These are phyloP conservation scores for Umimayanthus chanpuru DNA, from an alignment of 92 coral and sea anemone species.

Conservation along the genomic window DNA sequence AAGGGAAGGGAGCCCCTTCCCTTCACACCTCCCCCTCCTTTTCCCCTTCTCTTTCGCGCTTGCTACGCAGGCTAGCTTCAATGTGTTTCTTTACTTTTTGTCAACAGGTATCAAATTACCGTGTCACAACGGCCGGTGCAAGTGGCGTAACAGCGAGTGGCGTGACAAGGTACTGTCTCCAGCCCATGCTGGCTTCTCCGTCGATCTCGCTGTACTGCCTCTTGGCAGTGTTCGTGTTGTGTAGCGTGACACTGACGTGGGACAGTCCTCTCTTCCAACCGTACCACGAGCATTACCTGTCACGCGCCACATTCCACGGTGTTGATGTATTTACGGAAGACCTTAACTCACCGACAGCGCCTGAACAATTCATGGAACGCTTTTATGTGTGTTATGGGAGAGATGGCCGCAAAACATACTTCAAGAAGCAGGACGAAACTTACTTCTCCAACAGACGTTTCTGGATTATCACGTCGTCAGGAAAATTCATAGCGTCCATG, in stretches of 20 bases:
- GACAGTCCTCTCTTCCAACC: slow-evolving; percentile 94
- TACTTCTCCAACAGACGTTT: slow-evolving; percentile 92
- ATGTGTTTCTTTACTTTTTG: neutral
- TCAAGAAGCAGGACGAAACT: slow-evolving; percentile 86
- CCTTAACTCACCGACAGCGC: slow-evolving; percentile 86
- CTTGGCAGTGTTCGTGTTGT: slow-evolving; percentile 86
- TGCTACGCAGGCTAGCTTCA: no score
- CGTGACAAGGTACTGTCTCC: slow-evolving; percentile 43
- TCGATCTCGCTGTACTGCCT: slow-evolving; percentile 79
- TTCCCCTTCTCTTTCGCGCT: no score
- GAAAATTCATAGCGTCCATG: slow-evolving; percentile 95
- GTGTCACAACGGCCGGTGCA: slow-evolving; percentile 15
- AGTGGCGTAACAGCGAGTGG: slow-evolving; percentile 46
- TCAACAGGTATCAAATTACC: slow-evolving; percentile 20
- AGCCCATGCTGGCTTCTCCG: slow-evolving; percentile 62
- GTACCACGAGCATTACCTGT: slow-evolving; percentile 92
- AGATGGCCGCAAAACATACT: slow-evolving; percentile 96
- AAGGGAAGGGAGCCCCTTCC: no score
- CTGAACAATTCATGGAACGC: slow-evolving; percentile 95
- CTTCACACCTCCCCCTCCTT: no score
- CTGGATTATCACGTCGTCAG: slow-evolving; percentile 92
- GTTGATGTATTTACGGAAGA: slow-evolving; percentile 96
- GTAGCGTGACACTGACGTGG: slow-evolving; percentile 97
- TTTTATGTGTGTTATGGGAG: slow-evolving; percentile 93
- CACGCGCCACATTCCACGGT: slow-evolving; percentile 90